phyloP scores from a whole-genome alignment of 2,888 invertebrate species.

The Agriotes lineatus region DNA sequence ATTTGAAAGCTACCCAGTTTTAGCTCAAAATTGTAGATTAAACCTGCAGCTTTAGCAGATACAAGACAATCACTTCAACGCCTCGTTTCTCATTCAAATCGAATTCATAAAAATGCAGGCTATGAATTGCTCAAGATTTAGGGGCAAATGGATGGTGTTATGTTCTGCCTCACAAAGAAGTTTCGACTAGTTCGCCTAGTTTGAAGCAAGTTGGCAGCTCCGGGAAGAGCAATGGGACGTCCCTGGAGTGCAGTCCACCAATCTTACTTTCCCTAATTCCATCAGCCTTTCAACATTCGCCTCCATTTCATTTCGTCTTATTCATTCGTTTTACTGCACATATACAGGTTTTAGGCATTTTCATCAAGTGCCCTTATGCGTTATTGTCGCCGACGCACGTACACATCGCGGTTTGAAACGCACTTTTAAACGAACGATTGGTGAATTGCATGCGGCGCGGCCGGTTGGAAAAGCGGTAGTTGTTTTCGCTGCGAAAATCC shows the following conservation, averaged over 20 bases:
- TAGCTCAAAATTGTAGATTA: too few species aligned
- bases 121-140: constrained; percentile 25
- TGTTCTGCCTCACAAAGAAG: constrained; percentile 30
- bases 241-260: constrained; percentile 52
- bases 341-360: constrained; percentile 1
- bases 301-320: constrained; percentile 50
- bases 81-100: too few species aligned
- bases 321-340: constrained; percentile 39
- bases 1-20: too few species aligned
- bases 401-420: too few species aligned
- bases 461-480: too few species aligned
- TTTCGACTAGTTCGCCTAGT: constrained; percentile 39
- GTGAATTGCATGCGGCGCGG: too few species aligned
- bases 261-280: constrained; percentile 55
- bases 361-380: background rate
- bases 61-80: too few species aligned
- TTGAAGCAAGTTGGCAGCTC: constrained; percentile 36
- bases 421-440: too few species aligned
- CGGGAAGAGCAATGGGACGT: constrained; percentile 45
- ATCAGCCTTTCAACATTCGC: constrained; percentile 51
- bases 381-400: background rate
- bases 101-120: background rate
- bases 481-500: too few species aligned
- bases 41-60: too few species aligned
- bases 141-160: constrained; percentile 35